A percentile compares a stretch with the other conserved stretches of the same genome.
phyloP scores from a whole-genome alignment of 2,888 invertebrate genomes.

The Physocephala rufipes region DNA sequence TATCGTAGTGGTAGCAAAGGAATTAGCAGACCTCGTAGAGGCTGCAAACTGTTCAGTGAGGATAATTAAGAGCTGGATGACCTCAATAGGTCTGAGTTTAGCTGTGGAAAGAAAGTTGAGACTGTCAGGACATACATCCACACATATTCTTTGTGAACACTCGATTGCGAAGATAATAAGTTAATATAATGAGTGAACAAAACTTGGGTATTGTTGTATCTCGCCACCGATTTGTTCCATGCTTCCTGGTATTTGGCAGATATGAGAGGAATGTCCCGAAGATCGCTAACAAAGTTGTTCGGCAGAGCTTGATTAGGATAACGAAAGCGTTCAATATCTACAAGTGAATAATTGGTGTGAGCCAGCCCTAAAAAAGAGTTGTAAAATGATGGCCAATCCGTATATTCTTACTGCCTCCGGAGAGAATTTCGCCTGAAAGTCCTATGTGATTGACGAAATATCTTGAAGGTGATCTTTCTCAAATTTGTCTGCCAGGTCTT shows the following conservation, averaged over 20 bases:
- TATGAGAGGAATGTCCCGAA: slow-evolving; percentile 27
- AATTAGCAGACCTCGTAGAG: too few species aligned
- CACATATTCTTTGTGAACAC: slow-evolving; percentile 24
- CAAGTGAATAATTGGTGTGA: slow-evolving; percentile 19
- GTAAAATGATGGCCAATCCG: slow-evolving; percentile 34
- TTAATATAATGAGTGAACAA: slow-evolving; percentile 34
- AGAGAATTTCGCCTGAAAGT: not conserved
- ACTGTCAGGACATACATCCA: too few species aligned
- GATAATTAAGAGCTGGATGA: too few species aligned
- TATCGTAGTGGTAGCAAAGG: too few species aligned
- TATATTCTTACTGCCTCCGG: not conserved
- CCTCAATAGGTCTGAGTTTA: too few species aligned
- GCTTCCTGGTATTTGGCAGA: slow-evolving; percentile 24
- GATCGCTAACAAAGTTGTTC: slow-evolving; percentile 2
- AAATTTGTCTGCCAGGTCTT: not conserved
- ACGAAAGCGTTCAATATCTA: slow-evolving; percentile 30
- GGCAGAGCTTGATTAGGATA: slow-evolving; percentile 23
- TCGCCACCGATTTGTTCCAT: slow-evolving; percentile 22
- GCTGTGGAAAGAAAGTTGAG: too few species aligned
- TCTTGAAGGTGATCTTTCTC: not conserved
- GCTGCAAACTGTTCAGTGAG: too few species aligned
- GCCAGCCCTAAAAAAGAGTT: slow-evolving; percentile 24
- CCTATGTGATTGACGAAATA: not conserved
- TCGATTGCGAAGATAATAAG: slow-evolving; percentile 16
- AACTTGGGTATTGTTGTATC: slow-evolving; percentile 28